Conservation (phyloP, 2,797 vertebrate genomes). For the Diglossa cyanea region DNA sequence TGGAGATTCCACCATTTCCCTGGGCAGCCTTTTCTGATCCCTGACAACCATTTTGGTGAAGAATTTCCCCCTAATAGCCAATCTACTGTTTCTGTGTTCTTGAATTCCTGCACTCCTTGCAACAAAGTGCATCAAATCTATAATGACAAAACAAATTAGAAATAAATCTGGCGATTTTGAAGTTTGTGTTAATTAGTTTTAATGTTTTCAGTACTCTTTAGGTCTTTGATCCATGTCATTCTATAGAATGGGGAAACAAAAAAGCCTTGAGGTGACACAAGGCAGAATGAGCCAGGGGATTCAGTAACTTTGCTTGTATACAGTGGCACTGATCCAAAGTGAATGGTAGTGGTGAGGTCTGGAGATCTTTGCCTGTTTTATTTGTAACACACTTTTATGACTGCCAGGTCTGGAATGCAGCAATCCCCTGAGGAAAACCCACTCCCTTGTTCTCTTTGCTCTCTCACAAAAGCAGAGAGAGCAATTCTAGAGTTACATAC, state of each 20-base stretch:
- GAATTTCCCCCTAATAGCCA: background rate
- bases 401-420: background rate
- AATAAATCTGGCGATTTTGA: conserved; percentile 20
- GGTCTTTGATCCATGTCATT: conserved; percentile 52
- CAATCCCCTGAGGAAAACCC: background rate
- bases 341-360: background rate
- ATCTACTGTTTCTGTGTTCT: background rate
- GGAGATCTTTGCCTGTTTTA: background rate
- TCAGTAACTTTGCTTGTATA: background rate
- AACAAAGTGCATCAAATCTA: conserved; percentile 11
- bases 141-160: background rate
- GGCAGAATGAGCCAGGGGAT: background rate
- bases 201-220: conserved; percentile 5
- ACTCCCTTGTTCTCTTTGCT: background rate
- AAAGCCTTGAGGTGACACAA: conserved; percentile 28
- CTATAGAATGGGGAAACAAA: background rate
- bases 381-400: background rate
- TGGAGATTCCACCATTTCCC: background rate
- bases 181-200: conserved; percentile 60
- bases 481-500: rapidly evolving
- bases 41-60: background rate
- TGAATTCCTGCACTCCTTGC: conserved; percentile 23
- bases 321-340: background rate
- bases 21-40: background rate
- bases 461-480: background rate